Base-by-base conservation (phyloP, 2,113 vertebrate species). In the Aleadryas rufinucha region DNA sequence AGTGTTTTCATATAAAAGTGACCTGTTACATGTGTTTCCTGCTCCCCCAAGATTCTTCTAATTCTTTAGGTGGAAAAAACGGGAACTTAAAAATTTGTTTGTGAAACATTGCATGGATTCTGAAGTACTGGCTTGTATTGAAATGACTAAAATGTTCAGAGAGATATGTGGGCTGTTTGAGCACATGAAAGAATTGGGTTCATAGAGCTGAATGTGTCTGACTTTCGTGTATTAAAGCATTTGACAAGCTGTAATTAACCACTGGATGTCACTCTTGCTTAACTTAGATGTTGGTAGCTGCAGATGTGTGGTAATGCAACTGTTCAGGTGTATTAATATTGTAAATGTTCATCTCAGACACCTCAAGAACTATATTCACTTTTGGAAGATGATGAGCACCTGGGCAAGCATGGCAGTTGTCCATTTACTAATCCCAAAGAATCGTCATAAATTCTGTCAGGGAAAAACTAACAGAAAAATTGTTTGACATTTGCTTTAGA, bases 241-340 rank as follows among this genome's bases (percentile, higher is more conserved):
- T n/a, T 81, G 60, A 19, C 20, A 18, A 91, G 57, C 74, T 85
- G 4, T 72, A 79, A 72, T 83, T 94, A 90, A 61, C 97, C 97
- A 95, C 97, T 96, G 85, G 97, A 87, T 97, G 97, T 96, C 97
- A 97, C 93, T 95, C 80, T 97, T 92, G 72, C 49, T 85, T 85
- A 76, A 87, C 71, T 65, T 83, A 30, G 44, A 5, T 49, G 23
- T 44, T 75, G 60, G 41, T 70, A 49, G 16, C 39, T 57, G 65
- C 39, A 16, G 60, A 39, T 56, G 15, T 7, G 19, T 80, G 41
- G 16, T 81, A 20, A 22, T 90, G 0, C 52, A 56, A 11, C 27
- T 69, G 31, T 23, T 49, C 22, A 30, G 22, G 4, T 76, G 16
- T 88, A n/a, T 72, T 71, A 54, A 27, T 60, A 20, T 11, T 84